Conservation (phyloP, 1,140 invertebrate species). For the Ceratoteleas bidentatus region DNA sequence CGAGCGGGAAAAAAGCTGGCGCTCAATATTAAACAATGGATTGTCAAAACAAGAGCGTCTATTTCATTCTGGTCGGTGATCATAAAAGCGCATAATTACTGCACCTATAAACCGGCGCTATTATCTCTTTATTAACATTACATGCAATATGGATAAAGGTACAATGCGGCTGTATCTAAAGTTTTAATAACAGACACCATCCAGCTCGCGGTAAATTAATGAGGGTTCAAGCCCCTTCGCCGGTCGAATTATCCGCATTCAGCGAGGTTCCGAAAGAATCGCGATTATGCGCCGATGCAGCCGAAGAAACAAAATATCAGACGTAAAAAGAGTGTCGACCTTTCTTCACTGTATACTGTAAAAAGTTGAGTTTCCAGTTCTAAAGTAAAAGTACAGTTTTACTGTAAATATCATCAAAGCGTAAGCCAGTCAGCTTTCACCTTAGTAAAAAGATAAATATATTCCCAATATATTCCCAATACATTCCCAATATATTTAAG, state of each 20-base stretch:
- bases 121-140: constrained; percentile 57
- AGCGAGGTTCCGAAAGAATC: constrained; percentile 38
- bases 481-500: no score
- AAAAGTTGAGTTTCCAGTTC: no score
- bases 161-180: constrained; percentile 53
- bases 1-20: no score
- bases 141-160: constrained; percentile 53
- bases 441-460: no score
- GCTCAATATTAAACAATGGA: constrained; percentile 16
- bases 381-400: no score
- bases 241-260: constrained; percentile 51
- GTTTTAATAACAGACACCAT: constrained; percentile 56
- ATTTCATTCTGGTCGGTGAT: constrained; percentile 40
- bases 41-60: constrained; percentile 36
- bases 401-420: no score
- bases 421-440: no score
- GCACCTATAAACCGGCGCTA: constrained; percentile 40
- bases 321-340: background rate
- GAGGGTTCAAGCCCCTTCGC: constrained; percentile 47
- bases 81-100: constrained; percentile 53
- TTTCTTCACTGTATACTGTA: no score
- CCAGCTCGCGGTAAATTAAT: constrained; percentile 48
- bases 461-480: no score
- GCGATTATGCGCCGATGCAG: constrained; percentile 26
- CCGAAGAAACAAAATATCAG: constrained; percentile 35